Base-by-base conservation (phyloP, 2,888 invertebrate species). In the Conops quadrifasciatus region DNA sequence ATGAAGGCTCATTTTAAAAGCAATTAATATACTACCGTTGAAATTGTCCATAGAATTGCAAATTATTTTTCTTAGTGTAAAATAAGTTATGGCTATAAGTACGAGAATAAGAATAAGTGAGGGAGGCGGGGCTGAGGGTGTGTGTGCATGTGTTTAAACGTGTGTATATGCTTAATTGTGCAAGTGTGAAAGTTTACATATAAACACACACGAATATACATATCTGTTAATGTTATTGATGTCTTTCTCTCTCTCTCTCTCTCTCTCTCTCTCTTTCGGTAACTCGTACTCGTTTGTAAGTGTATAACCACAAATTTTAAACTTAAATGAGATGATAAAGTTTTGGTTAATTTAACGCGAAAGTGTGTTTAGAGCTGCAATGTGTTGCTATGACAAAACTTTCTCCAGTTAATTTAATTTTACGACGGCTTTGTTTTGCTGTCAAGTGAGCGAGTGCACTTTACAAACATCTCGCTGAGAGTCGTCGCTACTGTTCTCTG, bases 271-370 rank as follows among this genome's bases (percentile, higher is more conserved):
- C 36, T 36, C 9, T 36, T 36, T 36, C 5, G 36, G 36, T 36
- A 36, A 9, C 9, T 7, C 36, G 49, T 19, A 19, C n/a, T 3
- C 11, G 28, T 13, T 9, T 16, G 28, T 24, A 24, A 15, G 1
- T 47, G 51, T 28, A 28, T 30, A 56, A 67, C 45, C 67, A 67
- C 45, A n/a, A 45, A 36, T 26, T 67, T 67, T 67, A 21, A 67
- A 58, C 58, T 67, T 67, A 45, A 67, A 67, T 56, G 58, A 58
- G 58, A 58, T 67, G 56, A 67, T 67, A 47, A 67, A 67, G 43
- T 67, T 58, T 67, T 5, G 26, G 67, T 67, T 67, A 67, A 67
- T 67, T 67, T 58, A 58, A 67, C 26, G 58, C 65, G 65, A 65
- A 65, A 65, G 30, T 5, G 51, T 65, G 51, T 51, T 65, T 51